These are phyloP conservation scores for Homarus gammarus DNA, from an alignment of 2,888 invertebrate species.

Conservation along the genomic window DNA sequence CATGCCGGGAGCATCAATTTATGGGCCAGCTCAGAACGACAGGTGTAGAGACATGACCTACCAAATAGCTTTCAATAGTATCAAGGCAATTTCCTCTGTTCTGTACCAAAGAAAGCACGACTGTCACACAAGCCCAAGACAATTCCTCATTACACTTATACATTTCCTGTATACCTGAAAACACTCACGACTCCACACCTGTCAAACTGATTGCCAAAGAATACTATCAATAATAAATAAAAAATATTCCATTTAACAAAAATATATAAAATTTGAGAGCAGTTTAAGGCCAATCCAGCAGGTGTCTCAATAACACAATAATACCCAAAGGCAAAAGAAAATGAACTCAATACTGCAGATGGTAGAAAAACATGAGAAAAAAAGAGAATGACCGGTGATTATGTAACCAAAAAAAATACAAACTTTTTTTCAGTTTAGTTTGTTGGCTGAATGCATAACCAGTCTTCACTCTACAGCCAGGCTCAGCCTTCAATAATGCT, in stretches of 20 bases:
- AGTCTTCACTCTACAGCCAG: not conserved
- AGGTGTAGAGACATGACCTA: conserved; percentile 4
- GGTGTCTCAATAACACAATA: conserved; percentile 21
- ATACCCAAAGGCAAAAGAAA: conserved; percentile 19
- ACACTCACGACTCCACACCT: conserved; percentile 25
- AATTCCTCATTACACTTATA: not conserved
- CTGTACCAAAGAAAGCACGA: not conserved
- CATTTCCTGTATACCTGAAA: conserved; percentile 19
- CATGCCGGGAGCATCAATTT: conserved; percentile 54
- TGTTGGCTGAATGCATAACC: not conserved
- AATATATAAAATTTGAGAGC: conserved; percentile 42
- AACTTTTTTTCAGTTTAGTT: not conserved
- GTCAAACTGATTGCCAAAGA: conserved; percentile 25
- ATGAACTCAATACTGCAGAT: conserved; percentile 30
- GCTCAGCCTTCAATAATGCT: not conserved
- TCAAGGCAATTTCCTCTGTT: not conserved
- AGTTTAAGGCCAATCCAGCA: conserved; percentile 31
- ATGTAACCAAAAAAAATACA: not conserved
- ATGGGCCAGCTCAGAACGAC: conserved; percentile 19
- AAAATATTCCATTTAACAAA: conserved; percentile 46
- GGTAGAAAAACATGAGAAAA: not conserved
- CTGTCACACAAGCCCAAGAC: not conserved
- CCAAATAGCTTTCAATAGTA: not conserved
- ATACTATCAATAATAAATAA: conserved; percentile 48
- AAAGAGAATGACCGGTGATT: not conserved